Percentiles rank a stretch among this genome's conserved stretches.
Evolutionary conservation across 2,888 invertebrate genomes (phyloP).

Genomic region (Pandemis cinnamomeana): DNA sequence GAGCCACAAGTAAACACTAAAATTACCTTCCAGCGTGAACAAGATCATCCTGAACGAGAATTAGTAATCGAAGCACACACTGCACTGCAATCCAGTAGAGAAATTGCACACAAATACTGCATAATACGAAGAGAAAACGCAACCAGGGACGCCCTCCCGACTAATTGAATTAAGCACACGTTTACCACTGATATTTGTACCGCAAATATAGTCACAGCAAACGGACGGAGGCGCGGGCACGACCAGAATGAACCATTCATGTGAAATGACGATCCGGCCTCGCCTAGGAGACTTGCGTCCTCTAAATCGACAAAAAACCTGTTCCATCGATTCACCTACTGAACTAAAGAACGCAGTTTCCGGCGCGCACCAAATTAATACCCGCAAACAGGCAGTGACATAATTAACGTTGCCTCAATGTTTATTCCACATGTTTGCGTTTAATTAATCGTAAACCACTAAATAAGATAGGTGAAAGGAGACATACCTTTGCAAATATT

Average conservation of each 20-base stretch:
- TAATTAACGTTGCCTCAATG: slow-evolving; percentile 33
- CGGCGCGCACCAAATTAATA: slow-evolving; percentile 56
- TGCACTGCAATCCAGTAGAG: slow-evolving; percentile 65
- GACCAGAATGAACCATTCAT: slow-evolving; percentile 59
- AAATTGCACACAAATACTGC: slow-evolving; percentile 58
- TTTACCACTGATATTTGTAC: slow-evolving; percentile 31
- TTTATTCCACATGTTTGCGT: slow-evolving; percentile 45
- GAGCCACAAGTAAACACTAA: slow-evolving; percentile 20
- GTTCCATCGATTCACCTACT: slow-evolving; percentile 74
- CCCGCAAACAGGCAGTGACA: slow-evolving; percentile 45
- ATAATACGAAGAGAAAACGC: slow-evolving; percentile 50
- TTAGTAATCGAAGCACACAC: slow-evolving; percentile 49
- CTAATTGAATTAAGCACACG: slow-evolving; percentile 41
- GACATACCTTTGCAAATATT: slow-evolving; percentile 76
- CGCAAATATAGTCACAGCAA: slow-evolving; percentile 36
- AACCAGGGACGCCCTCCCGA: slow-evolving; percentile 30
- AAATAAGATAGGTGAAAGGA: slow-evolving; percentile 80
- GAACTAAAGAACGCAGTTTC: slow-evolving; percentile 69
- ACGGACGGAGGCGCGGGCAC: slow-evolving; percentile 35
- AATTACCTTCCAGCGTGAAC: slow-evolving; percentile 38
- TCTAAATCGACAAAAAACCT: slow-evolving; percentile 66
- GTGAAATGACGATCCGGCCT: slow-evolving; percentile 64
- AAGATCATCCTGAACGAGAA: slow-evolving; percentile 42
- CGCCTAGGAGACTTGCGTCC: slow-evolving; percentile 55
- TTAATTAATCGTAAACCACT: slow-evolving; percentile 49